Conservation (phyloP, 2,888 invertebrate genomes). For the Stomorhina lunata region DNA sequence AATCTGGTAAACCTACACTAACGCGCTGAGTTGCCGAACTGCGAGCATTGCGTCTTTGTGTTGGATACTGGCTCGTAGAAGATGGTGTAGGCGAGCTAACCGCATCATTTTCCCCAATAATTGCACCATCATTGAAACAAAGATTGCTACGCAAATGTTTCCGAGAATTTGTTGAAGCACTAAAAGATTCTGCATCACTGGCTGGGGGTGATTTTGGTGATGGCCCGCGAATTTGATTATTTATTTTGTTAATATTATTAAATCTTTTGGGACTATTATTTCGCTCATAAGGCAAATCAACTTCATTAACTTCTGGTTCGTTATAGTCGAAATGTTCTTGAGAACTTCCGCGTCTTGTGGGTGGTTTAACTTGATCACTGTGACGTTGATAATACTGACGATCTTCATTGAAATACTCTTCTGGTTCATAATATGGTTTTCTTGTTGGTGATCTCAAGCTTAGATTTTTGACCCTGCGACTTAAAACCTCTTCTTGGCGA, state of each 20-base stretch:
- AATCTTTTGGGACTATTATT: slow-evolving; percentile 49
- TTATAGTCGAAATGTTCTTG: slow-evolving; percentile 2
- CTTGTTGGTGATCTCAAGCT: slow-evolving; percentile 68
- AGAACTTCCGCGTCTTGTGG: slow-evolving; percentile 53
- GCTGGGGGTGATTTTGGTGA: slow-evolving; percentile 41
- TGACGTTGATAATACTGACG: slow-evolving; percentile 18
- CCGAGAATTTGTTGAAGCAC: slow-evolving; percentile 66
- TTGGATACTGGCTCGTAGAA: slow-evolving; percentile 47
- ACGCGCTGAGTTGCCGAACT: slow-evolving; percentile 75
- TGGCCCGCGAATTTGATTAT: slow-evolving; percentile 32
- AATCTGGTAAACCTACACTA: slow-evolving; percentile 79
- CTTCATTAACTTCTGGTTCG: not conserved
- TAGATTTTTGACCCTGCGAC: slow-evolving; percentile 69
- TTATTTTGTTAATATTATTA: slow-evolving; percentile 56
- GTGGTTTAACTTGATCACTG: not conserved
- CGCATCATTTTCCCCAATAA: slow-evolving; percentile 71
- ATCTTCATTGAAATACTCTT: slow-evolving; percentile 67
- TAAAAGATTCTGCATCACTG: slow-evolving; percentile 45
- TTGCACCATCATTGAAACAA: slow-evolving; percentile 76
- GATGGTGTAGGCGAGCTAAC: slow-evolving; percentile 65
- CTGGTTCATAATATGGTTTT: slow-evolving; percentile 73
- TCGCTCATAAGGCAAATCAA: slow-evolving; percentile 43
- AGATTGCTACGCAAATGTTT: slow-evolving; percentile 78
- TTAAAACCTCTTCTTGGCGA: slow-evolving; percentile 68
- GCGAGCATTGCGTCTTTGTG: slow-evolving; percentile 70